Conservation (phyloP, 2,888 invertebrate genomes). For the Crioceris asparagi region DNA sequence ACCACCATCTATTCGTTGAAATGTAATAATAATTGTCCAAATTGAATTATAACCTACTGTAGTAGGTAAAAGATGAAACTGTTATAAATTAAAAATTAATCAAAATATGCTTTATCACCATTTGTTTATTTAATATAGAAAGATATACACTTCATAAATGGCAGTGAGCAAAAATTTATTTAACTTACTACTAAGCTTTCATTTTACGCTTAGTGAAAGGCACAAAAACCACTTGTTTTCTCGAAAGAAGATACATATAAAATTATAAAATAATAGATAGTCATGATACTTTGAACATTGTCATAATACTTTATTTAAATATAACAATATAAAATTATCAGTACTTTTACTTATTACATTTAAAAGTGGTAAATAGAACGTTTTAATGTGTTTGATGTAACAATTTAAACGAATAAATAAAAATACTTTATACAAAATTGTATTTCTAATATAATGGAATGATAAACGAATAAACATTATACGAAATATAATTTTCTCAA, state of each 20-base stretch:
- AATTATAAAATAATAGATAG: too few relatives aligned
- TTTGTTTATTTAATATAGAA: constrained; percentile 1
- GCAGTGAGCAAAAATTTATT: constrained; percentile 21
- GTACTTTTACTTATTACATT: neutral
- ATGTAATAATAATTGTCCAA: too few relatives aligned
- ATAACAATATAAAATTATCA: constrained; percentile 4
- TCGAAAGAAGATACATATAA: too few relatives aligned
- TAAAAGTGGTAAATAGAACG: too few relatives aligned
- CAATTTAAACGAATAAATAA: neutral
- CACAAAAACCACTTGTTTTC: too few relatives aligned
- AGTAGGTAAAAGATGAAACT: too few relatives aligned
- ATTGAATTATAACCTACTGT: too few relatives aligned
- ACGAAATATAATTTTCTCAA: constrained; percentile 9
- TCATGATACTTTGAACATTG: too few relatives aligned
- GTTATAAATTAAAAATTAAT: too few relatives aligned
- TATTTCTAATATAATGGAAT: constrained; percentile 2
- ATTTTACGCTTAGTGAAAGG: constrained; percentile 16
- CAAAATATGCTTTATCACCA: too few relatives aligned
- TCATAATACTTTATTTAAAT: constrained; percentile 9
- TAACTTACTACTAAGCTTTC: constrained; percentile 13
- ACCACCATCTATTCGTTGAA: too few relatives aligned
- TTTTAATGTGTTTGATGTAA: neutral
- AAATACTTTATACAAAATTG: constrained; percentile 4
- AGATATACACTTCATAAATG: constrained; percentile 15
- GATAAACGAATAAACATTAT: constrained; percentile 11